Base-by-base conservation (phyloP, 2,797 vertebrate species). In the Psittacula derbiana region DNA sequence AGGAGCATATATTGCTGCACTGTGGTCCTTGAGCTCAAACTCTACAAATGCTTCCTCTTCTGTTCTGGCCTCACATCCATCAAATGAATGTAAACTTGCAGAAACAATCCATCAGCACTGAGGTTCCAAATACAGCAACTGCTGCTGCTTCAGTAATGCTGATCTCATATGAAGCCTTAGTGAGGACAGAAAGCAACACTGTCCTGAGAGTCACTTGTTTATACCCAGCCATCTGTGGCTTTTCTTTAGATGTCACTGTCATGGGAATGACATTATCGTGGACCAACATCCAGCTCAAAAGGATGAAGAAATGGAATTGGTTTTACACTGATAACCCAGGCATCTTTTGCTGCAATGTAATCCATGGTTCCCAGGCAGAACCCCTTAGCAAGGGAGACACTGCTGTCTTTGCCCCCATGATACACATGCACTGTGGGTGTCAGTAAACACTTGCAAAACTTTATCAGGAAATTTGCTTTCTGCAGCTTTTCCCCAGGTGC, bases 231-330 rank as follows among this genome's bases (percentile, higher is more conserved):
- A 12, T 60, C 80, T 70, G 80, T 64, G 83, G 83, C 40, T 94
- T 95, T 76, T 86, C 40, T 67, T 87, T 84, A 23, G 0, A 9
- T 71, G 90, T 67, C 67, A 52, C 58, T 93, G 88, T 72, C 78
- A 53, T 0, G 10, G 28, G 40, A 62, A 81, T 55, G 50, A 76
- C 93, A 73, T 67, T 90, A 95, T 95, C 92, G 0, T 36, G 11
- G 31, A 70, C 80, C 70, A 88, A 88, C 95, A 90, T 66, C n/a
- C 94, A 84, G 64, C 28, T 64, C 20, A 33, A 88, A 81, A 81
- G 40, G 30, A 92, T 44, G 78, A 95, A 95, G 62, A 62, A 79
- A 55, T 70, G 41, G 20, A 41, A 33, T 41, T 60, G 64, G 53
- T 70, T 85, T 67, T 50, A 41, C 5, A 3, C 66, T 70, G 92